Conservation (phyloP, 2,113 vertebrate genomes). For the Bagarius yarrelli region DNA sequence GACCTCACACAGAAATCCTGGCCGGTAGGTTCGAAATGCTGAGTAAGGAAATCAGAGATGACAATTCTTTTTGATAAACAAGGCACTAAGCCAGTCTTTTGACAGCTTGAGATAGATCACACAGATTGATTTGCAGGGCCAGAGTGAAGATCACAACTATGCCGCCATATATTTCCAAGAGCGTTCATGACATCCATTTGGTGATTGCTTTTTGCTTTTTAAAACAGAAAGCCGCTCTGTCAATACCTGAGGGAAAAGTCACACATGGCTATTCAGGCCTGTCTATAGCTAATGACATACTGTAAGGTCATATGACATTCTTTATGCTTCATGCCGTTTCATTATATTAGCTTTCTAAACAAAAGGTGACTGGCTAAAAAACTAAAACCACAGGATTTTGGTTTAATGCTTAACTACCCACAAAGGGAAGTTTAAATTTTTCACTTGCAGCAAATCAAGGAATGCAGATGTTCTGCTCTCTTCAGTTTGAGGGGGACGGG, state of each 20-base stretch:
- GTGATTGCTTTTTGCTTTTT: constrained; percentile 28
- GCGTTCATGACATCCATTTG: constrained; percentile 9
- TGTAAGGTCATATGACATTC: background rate
- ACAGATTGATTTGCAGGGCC: constrained; percentile 16
- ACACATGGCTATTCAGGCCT: background rate
- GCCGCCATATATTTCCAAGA: constrained; percentile 1
- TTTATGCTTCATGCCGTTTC: background rate
- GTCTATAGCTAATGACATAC: background rate
- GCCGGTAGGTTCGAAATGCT: background rate
- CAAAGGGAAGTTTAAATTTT: background rate
- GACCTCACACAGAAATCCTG: background rate
- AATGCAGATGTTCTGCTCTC: constrained; percentile 26
- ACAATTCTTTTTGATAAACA: constrained; percentile 13
- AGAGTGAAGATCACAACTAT: constrained; percentile 11
- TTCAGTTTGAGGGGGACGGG: constrained; percentile 24
- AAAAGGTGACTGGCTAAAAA: background rate
- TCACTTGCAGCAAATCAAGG: background rate
- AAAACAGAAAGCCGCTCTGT: constrained; percentile 10
- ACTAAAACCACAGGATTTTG: background rate
- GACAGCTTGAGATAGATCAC: constrained; percentile 6
- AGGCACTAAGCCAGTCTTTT: constrained; percentile 7
- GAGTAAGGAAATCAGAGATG: constrained; percentile 5
- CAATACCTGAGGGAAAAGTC: background rate
- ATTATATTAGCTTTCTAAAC: background rate
- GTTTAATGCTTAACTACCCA: background rate